These are phyloP conservation scores for Thermophis baileyi DNA, from an alignment of 2,113 vertebrate genomes.

Conservation along the genomic window DNA sequence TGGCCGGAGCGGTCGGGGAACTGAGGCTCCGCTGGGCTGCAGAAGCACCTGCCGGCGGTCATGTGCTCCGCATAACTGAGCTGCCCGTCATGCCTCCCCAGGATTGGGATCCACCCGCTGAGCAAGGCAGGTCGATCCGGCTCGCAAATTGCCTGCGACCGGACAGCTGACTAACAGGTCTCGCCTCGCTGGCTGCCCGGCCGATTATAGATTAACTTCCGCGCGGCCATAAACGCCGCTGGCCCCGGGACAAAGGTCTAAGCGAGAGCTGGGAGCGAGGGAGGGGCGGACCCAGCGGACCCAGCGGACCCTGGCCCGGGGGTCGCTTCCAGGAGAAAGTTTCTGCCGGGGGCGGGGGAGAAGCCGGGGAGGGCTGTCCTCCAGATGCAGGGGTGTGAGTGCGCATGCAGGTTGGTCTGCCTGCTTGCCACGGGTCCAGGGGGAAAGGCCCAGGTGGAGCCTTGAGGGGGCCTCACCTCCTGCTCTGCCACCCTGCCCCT, in stretches of 20 bases:
- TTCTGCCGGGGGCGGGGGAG: background rate
- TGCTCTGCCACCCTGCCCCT: background rate
- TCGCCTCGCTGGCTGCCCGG: background rate
- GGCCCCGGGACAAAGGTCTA: background rate
- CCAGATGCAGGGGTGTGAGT: too few species aligned
- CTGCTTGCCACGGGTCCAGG: background rate
- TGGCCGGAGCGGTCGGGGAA: background rate
- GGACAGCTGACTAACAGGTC: background rate
- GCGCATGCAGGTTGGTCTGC: background rate
- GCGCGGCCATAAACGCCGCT: background rate
- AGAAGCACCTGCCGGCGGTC: background rate
- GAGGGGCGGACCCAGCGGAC: background rate
- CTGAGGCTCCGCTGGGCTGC: background rate
- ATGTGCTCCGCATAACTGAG: background rate
- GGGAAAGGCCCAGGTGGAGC: background rate
- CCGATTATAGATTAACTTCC: background rate
- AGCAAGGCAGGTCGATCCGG: background rate
- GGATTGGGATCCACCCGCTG: background rate
- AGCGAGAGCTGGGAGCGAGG: background rate
- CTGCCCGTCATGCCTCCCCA: background rate
- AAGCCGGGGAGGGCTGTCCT: background rate
- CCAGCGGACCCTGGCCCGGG: background rate
- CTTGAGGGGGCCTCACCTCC: background rate
- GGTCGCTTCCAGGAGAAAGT: background rate
- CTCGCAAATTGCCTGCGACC: background rate